These are phyloP conservation scores for Vanacampus margaritifer DNA, from an alignment of 2,113 vertebrate species.

Conservation along the genomic window DNA sequence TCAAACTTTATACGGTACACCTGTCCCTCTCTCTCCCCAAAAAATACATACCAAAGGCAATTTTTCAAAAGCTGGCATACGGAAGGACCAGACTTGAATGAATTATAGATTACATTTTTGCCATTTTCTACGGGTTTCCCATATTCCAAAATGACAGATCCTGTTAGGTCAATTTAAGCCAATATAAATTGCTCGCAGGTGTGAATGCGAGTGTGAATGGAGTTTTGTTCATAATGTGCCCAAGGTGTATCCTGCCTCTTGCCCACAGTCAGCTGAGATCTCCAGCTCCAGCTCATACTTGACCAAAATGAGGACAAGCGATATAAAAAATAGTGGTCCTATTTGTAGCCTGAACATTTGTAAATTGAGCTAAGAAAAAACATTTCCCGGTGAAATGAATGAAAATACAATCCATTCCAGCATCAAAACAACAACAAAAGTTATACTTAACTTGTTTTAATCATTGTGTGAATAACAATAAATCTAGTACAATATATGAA, in stretches of 20 bases:
- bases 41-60: slow-evolving; percentile 37
- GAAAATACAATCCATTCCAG: too few species aligned
- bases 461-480: too few species aligned
- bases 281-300: background rate
- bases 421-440: too few species aligned
- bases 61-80: background rate
- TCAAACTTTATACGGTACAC: slow-evolving; percentile 17
- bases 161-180: background rate
- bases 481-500: too few species aligned
- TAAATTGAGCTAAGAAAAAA: too few species aligned
- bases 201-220: background rate
- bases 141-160: background rate
- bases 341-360: too few species aligned
- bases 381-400: too few species aligned
- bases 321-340: too few species aligned
- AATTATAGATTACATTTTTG: background rate
- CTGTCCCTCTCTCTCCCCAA: slow-evolving; percentile 19
- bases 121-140: background rate
- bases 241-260: background rate
- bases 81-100: slow-evolving; percentile 19
- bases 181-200: background rate
- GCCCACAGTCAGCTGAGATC: too few species aligned
- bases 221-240: background rate
- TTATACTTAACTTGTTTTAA: too few species aligned
- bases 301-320: too few species aligned